Evolutionary conservation across 2,888 invertebrate species (phyloP).

Genomic region (Marronus borbonicus): DNA sequence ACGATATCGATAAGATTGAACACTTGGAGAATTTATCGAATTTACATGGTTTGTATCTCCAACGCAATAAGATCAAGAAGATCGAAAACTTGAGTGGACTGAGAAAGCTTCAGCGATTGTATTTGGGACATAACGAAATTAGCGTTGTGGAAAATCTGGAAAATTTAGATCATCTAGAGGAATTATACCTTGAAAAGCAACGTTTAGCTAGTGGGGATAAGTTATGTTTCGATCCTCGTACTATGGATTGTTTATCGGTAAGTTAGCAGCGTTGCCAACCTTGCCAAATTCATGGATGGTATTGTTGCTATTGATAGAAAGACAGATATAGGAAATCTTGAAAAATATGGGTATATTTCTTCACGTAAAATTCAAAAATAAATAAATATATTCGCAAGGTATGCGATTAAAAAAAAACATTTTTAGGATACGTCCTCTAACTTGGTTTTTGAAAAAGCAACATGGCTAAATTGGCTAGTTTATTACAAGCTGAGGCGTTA

Average conservation of each 20-base stretch:
- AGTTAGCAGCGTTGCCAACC: neutral
- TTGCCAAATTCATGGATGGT: too few species aligned
- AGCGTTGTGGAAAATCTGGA: constrained; percentile 81
- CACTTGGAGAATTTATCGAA: constrained; percentile 73
- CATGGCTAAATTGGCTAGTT: too few species aligned
- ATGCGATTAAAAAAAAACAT: too few species aligned
- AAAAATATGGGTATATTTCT: too few species aligned
- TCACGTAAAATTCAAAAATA: too few species aligned
- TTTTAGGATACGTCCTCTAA: too few species aligned
- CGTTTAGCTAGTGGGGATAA: constrained; percentile 73
- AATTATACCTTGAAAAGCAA: constrained; percentile 81
- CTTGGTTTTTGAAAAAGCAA: too few species aligned
- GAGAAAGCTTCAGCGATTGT: constrained; percentile 82
- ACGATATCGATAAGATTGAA: constrained; percentile 75
- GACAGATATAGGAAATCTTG: too few species aligned
- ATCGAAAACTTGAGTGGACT: constrained; percentile 81
- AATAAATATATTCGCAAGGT: too few species aligned
- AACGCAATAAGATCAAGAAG: constrained; percentile 84
- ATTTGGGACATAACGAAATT: constrained; percentile 80
- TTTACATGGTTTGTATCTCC: constrained; percentile 81
- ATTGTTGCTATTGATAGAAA: too few species aligned
- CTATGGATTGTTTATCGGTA: constrained; percentile 63
- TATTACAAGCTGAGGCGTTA: too few species aligned
- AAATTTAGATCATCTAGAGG: constrained; percentile 74
- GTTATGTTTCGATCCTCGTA: constrained; percentile 80